Conservation (phyloP, 2,888 invertebrate species). For the Hirtodrosophila confusa region DNA sequence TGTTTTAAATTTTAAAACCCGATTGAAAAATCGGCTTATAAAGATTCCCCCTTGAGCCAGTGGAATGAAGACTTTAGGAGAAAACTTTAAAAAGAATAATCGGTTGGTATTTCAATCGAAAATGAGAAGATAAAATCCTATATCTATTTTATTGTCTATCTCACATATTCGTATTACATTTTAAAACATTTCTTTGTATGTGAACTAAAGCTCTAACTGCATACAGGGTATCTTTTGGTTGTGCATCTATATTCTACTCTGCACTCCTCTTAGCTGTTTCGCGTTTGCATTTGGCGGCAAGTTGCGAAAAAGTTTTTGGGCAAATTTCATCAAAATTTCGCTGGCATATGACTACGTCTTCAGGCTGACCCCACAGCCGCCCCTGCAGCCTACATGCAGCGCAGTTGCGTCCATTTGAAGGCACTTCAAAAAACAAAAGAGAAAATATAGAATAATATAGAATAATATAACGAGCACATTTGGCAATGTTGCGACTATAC, state of each 20-base stretch:
- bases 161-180: no score
- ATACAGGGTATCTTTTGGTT: constrained; percentile 18
- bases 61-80: no score
- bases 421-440: constrained; percentile 53
- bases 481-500: constrained; percentile 47
- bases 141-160: no score
- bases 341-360: constrained; percentile 54
- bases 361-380: background rate
- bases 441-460: background rate
- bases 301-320: constrained; percentile 42
- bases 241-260: background rate
- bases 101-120: no score
- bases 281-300: constrained; percentile 50
- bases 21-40: no score
- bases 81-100: no score
- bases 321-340: constrained; percentile 30
- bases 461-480: constrained; percentile 22
- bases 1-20: no score
- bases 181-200: background rate
- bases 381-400: background rate
- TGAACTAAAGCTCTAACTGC: background rate
- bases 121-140: no score
- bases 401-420: constrained; percentile 52
- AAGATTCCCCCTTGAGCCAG: no score
- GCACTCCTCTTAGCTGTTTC: background rate